These are phyloP conservation scores for Perizoma affinitatum DNA, from an alignment of 2,888 invertebrate species.

Conservation along the genomic window DNA sequence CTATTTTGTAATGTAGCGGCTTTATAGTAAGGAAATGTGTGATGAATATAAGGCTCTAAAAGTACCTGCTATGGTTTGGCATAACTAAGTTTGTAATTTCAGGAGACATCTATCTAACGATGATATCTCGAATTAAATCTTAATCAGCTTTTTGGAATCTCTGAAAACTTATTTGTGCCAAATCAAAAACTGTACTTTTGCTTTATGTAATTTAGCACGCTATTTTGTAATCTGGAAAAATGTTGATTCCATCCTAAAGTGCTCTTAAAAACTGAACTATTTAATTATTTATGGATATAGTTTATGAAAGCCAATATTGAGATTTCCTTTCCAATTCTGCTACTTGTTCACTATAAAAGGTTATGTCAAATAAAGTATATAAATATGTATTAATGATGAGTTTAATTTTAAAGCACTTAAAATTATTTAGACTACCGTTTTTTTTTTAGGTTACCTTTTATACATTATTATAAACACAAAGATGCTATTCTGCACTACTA, in stretches of 20 bases:
- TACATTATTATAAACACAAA: neutral
- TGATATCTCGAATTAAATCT: constrained; percentile 9
- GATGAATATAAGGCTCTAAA: constrained; percentile 78
- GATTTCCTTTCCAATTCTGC: constrained; percentile 56
- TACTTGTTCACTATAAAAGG: constrained; percentile 70
- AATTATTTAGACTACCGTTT: constrained; percentile 7
- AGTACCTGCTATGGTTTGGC: constrained; percentile 70
- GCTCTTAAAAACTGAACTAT: constrained; percentile 80
- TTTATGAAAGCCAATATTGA: constrained; percentile 50
- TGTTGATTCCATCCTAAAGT: constrained; percentile 82
- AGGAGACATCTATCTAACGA: too few relatives aligned
- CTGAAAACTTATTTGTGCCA: constrained; percentile 53
- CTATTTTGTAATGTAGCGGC: constrained; percentile 37
- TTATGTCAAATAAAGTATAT: constrained; percentile 68
- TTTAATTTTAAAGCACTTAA: neutral
- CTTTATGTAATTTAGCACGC: constrained; percentile 61
- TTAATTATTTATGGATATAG: constrained; percentile 71
- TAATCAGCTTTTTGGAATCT: constrained; percentile 42
- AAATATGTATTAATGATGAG: constrained; percentile 36
- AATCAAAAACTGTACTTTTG: constrained; percentile 58
- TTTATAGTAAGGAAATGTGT: constrained; percentile 74
- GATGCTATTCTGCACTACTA: too few relatives aligned
- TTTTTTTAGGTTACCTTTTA: constrained; percentile 6
- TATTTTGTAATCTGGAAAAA: constrained; percentile 67
- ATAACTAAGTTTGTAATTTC: constrained; percentile 61